Base-by-base conservation (phyloP, 2,888 invertebrate species). In the Microplitis deprimator region DNA sequence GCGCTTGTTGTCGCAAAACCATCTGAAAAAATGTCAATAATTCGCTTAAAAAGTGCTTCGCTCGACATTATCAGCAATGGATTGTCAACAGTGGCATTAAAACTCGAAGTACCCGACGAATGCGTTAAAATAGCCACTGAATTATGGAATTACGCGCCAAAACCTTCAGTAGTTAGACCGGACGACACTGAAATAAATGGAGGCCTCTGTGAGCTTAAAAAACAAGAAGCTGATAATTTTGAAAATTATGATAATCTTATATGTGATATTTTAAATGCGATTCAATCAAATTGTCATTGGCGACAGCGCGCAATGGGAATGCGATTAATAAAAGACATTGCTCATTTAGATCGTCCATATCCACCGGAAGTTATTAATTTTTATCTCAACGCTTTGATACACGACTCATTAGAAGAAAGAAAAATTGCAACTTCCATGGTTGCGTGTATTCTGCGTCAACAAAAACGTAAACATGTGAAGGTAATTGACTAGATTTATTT, bases 11-110 rank as follows among this genome's bases (percentile, higher is more conserved):
- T 92, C 77, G 94, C 96, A 0, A 94, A 94, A 80, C 94, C 96
- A 69, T 96, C 96, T 2, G 97, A 98, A 86, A 97, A 97, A 87
- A 94, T 94, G 0, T 95, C 95, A 64, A 94, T 97, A 73, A 93
- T 95, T 70, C 91, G 90, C 17, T 79, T 89, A 50, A 92, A 94
- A 80, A 92, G 93, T 81, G 89, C 88, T 0, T 89, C 94, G 73
- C 89, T 91, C 64, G 92, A 93, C 2, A 86, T 90, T 0, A 90
- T 94, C 0, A 92, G 92, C 76, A 92, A 93, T 40, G 91, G 91
- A 81, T 94, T 94, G 85, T 93, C 93, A 0, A 93, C 94, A 0
- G 92, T 93, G 16, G 92, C 93, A 75, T 93, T 94, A 1, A 91
- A 91, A 3, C 87, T 93, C 0, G 89, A 91, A 17, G 90, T 94